Evolutionary conservation across 2,888 invertebrate genomes (phyloP), one percentile per base, ranked within the genome.

Genomic region (Heteromurus nitidus): DNA sequence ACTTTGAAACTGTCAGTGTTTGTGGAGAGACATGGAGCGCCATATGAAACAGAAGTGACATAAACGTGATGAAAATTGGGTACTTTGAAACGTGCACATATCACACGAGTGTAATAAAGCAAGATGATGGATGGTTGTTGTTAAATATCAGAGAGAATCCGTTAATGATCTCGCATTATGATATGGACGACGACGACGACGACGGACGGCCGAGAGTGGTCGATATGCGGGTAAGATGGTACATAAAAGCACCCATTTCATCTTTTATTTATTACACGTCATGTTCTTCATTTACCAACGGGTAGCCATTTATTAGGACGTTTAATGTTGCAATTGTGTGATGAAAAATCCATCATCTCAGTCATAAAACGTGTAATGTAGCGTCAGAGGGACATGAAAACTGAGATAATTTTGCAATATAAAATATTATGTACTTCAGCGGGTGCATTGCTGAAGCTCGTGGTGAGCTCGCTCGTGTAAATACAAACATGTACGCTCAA

Each of bases 341-440:
- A 68, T 53, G 50, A 68, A 68, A 68, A 50, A 20, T 68, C 68
- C 65, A 65, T 65, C 65, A 65, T 24, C 44, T 44, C 18, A 16
- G 24, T 26, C 26, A 24, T 65, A 65, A 65, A 65, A 65, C n/a
- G 5, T 26, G 26, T 44, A 65, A 42, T 20, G 64, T 42, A 26
- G 2, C 55, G 26, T 26, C 20, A 50, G n/a, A 9, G 20, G 20
- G 20, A 50, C 50, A 20, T 50, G 50, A 50, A 50, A 20, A 2
- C n/a, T 3, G 50, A 20, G 20, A 13, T 36, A 36, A 5, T 36
- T n/a, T n/a, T n/a, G n/a, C n/a, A n/a, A n/a, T n/a, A n/a, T n/a
- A n/a, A n/a, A n/a, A n/a, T n/a, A n/a, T n/a, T n/a, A n/a, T n/a
- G n/a, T n/a, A n/a, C n/a, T n/a, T n/a, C n/a, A n/a, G n/a, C n/a